Percentiles rank a stretch among this genome's conserved stretches.
phyloP scores from a whole-genome alignment of 2,797 vertebrate genomes.

The Siniperca obscura region DNA sequence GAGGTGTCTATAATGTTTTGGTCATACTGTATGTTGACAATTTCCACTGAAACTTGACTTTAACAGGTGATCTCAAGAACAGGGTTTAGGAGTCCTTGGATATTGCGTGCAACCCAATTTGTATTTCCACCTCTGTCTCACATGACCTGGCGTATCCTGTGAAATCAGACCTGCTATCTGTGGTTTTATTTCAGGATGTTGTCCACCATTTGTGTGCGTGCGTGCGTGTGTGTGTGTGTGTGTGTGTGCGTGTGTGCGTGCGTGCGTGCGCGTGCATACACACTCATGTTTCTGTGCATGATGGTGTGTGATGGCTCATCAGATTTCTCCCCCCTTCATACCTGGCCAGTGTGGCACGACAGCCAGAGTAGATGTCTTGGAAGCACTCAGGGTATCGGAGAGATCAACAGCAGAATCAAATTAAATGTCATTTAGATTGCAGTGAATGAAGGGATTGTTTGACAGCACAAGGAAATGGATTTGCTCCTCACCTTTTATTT shows the following conservation, averaged over 20 bases:
- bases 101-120: conserved; percentile 77
- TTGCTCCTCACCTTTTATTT: conserved; percentile 86
- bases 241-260: conserved; percentile 44
- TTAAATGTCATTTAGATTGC: conserved; percentile 89
- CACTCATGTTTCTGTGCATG: conserved; percentile 58
- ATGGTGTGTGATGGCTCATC: conserved; percentile 79
- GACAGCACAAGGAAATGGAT: conserved; percentile 84
- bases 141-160: conserved; percentile 83
- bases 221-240: conserved; percentile 45
- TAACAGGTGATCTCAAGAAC: conserved; percentile 42
- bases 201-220: conserved; percentile 73
- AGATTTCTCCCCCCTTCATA: conserved; percentile 81
- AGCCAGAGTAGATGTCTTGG: conserved; percentile 83
- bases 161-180: conserved; percentile 82
- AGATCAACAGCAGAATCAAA: conserved; percentile 88
- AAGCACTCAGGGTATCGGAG: conserved; percentile 84
- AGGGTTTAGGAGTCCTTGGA: conserved; percentile 56
- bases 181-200: conserved; percentile 89
- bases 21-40: neutral
- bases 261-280: conserved; percentile 16
- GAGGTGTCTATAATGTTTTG: neutral
- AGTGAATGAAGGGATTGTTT: conserved; percentile 88
- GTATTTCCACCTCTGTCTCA: conserved; percentile 82
- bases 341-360: conserved; percentile 76
- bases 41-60: neutral